phyloP scores from a whole-genome alignment of 2,113 vertebrate species.

The Acrocephalus kingi region DNA sequence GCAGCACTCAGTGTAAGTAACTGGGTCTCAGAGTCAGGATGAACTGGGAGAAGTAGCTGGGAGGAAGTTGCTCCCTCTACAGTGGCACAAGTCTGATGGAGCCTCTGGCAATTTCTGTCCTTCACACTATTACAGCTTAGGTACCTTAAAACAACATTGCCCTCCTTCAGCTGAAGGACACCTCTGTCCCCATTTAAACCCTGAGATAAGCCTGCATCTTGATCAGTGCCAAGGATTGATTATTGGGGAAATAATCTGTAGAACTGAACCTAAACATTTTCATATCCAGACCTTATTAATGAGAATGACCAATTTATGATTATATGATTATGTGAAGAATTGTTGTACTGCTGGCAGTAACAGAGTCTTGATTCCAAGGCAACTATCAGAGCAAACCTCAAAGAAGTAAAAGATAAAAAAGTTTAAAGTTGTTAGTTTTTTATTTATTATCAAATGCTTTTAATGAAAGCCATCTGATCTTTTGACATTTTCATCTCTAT shows the following conservation, averaged over 20 bases:
- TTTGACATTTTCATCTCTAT: neutral
- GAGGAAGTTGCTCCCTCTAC: neutral
- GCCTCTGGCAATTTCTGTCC: neutral
- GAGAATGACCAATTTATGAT: neutral
- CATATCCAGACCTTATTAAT: neutral
- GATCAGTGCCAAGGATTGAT: neutral
- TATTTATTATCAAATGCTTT: neutral
- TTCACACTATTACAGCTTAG: neutral
- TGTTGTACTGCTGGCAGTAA: neutral
- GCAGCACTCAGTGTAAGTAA: neutral
- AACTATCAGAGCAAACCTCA: neutral
- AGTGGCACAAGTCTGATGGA: neutral
- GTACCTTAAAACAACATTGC: neutral
- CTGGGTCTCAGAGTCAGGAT: neutral
- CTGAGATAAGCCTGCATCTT: neutral
- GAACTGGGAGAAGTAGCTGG: neutral
- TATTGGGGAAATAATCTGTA: neutral
- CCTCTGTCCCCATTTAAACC: neutral
- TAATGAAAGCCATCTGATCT: neutral
- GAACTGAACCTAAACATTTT: neutral
- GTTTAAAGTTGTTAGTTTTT: neutral
- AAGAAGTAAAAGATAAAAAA: neutral
- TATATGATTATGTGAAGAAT: neutral
- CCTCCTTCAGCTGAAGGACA: neutral
- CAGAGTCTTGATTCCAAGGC: neutral